Conservation (phyloP, 2,797 vertebrate genomes). For the Sebastes wilsoni region DNA sequence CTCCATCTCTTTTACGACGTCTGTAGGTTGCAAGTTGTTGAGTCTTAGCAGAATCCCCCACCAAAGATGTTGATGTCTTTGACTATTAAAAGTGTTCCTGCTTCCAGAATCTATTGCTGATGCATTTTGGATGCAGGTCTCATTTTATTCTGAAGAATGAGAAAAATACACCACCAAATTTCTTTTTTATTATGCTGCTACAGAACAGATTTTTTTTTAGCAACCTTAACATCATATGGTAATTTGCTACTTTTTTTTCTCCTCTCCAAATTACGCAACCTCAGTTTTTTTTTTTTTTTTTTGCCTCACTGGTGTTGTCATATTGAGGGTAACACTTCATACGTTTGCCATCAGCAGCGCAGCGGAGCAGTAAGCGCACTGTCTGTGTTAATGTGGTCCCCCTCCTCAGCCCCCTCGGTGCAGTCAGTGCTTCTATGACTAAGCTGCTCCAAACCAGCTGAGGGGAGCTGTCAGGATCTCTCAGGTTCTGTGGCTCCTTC, state of each 20-base stretch:
- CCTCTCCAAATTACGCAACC: neutral
- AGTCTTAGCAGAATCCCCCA: neutral
- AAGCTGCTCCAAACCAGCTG: conserved; percentile 58
- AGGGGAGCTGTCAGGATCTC: conserved; percentile 47
- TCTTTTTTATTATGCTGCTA: neutral
- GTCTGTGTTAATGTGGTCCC: conserved; percentile 41
- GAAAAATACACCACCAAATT: neutral
- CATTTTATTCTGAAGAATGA: neutral
- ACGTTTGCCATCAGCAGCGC: conserved; percentile 33
- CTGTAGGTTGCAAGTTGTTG: neutral
- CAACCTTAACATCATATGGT: neutral
- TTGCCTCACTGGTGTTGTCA: conserved; percentile 3
- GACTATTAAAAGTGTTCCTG: neutral
- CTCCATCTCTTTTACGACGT: neutral
- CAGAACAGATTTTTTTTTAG: neutral
- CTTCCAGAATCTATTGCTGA: neutral
- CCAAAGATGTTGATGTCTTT: neutral
- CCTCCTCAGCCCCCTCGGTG: neutral
- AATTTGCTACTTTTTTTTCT: conserved; percentile 5
- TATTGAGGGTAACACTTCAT: conserved; percentile 11
- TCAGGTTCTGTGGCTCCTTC: conserved; percentile 28
- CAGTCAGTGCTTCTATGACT: conserved; percentile 37
- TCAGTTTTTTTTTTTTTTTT: neutral
- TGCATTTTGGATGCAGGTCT: neutral
- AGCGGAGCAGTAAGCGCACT: conserved; percentile 40